These are phyloP conservation scores for Drosophila virilis DNA, from an alignment of 1,140 invertebrate genomes.

Conservation along the genomic window DNA sequence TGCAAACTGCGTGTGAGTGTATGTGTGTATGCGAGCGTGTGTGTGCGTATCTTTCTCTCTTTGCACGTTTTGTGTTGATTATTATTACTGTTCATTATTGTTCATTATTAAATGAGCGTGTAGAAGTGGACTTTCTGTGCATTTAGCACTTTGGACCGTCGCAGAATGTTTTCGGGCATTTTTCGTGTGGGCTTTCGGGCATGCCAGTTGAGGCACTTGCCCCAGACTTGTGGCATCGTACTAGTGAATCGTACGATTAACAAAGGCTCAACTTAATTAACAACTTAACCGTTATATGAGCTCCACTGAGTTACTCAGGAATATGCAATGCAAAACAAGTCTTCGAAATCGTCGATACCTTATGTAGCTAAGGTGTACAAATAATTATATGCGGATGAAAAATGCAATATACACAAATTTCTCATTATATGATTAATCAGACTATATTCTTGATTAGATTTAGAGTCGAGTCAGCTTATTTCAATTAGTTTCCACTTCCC, in stretches of 20 bases:
- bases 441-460: too few relatives aligned
- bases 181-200: slow-evolving; percentile 62
- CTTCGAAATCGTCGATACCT: too few relatives aligned
- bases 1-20: slow-evolving; percentile 37
- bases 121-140: slow-evolving; percentile 31
- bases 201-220: slow-evolving; percentile 26
- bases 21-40: slow-evolving; percentile 11
- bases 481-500: too few relatives aligned
- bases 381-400: too few relatives aligned
- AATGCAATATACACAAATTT: too few relatives aligned
- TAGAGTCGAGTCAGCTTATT: too few relatives aligned
- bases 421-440: too few relatives aligned
- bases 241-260: slow-evolving; percentile 34
- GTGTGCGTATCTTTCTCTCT: slow-evolving; percentile 18
- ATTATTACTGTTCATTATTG: slow-evolving; percentile 82
- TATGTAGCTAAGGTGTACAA: too few relatives aligned
- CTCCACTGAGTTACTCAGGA: neutral
- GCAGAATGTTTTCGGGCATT: slow-evolving; percentile 36
- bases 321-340: too few relatives aligned
- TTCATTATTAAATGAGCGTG: slow-evolving; percentile 79
- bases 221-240: slow-evolving; percentile 42
- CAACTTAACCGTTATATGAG: neutral
- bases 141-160: slow-evolving; percentile 41
- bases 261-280: slow-evolving; percentile 3
- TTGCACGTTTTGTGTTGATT: slow-evolving; percentile 73